Percentiles rank a stretch among this genome's conserved stretches.
These are phyloP conservation scores for Pectinophora gossypiella DNA, from an alignment of 1,140 invertebrate species.

Conservation along the genomic window DNA sequence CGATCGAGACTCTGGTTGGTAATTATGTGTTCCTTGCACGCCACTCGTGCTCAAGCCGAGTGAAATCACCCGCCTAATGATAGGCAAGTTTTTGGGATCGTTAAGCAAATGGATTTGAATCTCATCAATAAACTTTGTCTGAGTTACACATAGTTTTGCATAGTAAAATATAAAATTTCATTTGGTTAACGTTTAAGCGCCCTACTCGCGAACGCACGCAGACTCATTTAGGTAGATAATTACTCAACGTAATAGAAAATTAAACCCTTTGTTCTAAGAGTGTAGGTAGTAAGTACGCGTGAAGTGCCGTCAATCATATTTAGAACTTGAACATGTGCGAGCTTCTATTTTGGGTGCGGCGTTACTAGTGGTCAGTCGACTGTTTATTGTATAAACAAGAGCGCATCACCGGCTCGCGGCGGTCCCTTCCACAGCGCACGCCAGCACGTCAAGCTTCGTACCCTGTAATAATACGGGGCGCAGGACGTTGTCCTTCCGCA, in stretches of 20 bases:
- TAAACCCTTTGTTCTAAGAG: too few relatives aligned
- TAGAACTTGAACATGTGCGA: background rate
- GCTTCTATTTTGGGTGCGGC: background rate
- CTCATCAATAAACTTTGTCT: too few relatives aligned
- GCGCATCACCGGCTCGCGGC: slow-evolving; percentile 26
- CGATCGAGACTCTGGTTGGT: background rate
- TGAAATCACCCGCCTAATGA: too few relatives aligned
- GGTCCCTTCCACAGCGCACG: slow-evolving; percentile 44
- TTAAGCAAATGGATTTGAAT: too few relatives aligned
- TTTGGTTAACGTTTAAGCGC: too few relatives aligned
- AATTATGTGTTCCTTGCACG: background rate
- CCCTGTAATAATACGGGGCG: slow-evolving; percentile 51
- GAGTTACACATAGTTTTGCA: too few relatives aligned
- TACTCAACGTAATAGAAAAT: too few relatives aligned
- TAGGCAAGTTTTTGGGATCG: too few relatives aligned
- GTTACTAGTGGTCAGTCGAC: slow-evolving; percentile 23
- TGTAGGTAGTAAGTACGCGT: background rate
- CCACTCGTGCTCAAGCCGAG: slow-evolving; percentile 1
- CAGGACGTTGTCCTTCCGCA: slow-evolving; percentile 57
- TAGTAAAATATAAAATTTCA: too few relatives aligned
- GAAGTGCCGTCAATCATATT: background rate
- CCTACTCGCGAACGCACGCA: too few relatives aligned
- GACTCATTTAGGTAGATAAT: too few relatives aligned
- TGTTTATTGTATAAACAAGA: slow-evolving; percentile 26
- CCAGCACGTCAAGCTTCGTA: slow-evolving; percentile 29